Base-by-base conservation (phyloP, 2,888 invertebrate species). In the Tipula unca region DNA sequence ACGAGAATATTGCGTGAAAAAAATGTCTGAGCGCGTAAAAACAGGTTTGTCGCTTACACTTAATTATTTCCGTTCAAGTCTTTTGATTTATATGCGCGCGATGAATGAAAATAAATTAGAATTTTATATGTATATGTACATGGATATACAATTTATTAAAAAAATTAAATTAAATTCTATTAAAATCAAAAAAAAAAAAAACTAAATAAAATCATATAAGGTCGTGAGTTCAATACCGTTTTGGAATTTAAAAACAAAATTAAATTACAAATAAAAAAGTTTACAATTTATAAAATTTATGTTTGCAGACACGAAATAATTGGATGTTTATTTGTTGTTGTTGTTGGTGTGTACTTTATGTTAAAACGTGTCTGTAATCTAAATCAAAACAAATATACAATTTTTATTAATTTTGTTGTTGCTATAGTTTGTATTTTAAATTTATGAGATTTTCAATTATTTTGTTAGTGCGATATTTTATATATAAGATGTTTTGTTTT, bases 221-320 rank as follows among this genome's bases (percentile, higher is more conserved):
- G 69, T 69, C 69, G 69, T 69, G 69, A 69, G 69, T 69, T 69
- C 69, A 69, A 69, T 25, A 69, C 69, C 69, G 69, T 69, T 69
- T 69, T 69, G 69, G 69, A 69, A 69, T 69, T 69, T 69, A 69
- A 69, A 25, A 69, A 25, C 25, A 48, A 69, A 69, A 69, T 25
- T 69, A 69, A 69, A 69, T 69, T 69, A 69, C 69, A 69, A 69
- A 69, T 69, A 69, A 25, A 69, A 48, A 69, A 69, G 25, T 10
- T 69, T 69, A 69, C 69, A 69, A 69, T 69, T 69, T 69, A 69
- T 69, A 69, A 69, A 69, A 69, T 69, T 69, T 69, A 69, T 69
- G 69, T 69, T 69, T 69, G 69, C 69, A 69, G 69, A 69, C 69
- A 69, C 69, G 69, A 69, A 25, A 69, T 69, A 69, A 69, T 69